phyloP scores from a whole-genome alignment of 30 jellyfish, hydroid and myxozoan species.

The Aurelia aurita region DNA sequence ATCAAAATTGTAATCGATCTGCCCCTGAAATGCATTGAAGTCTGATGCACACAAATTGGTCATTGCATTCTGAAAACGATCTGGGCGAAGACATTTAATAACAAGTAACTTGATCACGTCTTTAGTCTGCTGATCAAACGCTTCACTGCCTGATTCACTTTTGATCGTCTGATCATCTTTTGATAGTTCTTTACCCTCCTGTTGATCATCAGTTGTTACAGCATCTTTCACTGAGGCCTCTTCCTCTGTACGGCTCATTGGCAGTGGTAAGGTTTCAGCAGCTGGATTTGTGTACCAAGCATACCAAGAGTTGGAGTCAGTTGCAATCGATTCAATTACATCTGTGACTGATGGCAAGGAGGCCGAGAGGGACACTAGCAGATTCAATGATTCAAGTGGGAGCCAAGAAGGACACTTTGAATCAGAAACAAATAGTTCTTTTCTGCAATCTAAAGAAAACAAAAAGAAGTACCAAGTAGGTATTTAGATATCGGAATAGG shows the following conservation, averaged over 20 bases:
- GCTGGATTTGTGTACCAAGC: constrained; percentile 47
- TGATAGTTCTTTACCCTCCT: background rate
- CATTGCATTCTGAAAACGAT: constrained; percentile 64
- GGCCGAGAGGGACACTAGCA: constrained; percentile 8
- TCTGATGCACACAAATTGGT: constrained; percentile 13
- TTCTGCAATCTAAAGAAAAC: no score
- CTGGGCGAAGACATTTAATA: constrained; percentile 81
- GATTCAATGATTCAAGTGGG: background rate
- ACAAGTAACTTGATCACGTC: constrained; percentile 22
- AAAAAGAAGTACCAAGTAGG: no score
- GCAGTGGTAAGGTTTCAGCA: constrained; percentile 60
- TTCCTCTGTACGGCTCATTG: constrained; percentile 2
- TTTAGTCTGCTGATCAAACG: background rate
- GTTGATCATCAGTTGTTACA: background rate
- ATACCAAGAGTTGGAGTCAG: constrained; percentile 29
- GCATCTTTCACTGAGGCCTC: background rate
- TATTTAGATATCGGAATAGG: no score
- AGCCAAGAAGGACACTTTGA: constrained; percentile 24
- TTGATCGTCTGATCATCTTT: background rate
- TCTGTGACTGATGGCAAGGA: constrained; percentile 8
- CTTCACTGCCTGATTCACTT: background rate
- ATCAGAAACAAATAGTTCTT: background rate
- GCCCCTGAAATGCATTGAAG: constrained; percentile 1
- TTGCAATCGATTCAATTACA: constrained; percentile 8
- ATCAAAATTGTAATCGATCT: constrained; percentile 7